Conservation (phyloP, 2,113 vertebrate species). For the Microcebus ravelobensis region DNA sequence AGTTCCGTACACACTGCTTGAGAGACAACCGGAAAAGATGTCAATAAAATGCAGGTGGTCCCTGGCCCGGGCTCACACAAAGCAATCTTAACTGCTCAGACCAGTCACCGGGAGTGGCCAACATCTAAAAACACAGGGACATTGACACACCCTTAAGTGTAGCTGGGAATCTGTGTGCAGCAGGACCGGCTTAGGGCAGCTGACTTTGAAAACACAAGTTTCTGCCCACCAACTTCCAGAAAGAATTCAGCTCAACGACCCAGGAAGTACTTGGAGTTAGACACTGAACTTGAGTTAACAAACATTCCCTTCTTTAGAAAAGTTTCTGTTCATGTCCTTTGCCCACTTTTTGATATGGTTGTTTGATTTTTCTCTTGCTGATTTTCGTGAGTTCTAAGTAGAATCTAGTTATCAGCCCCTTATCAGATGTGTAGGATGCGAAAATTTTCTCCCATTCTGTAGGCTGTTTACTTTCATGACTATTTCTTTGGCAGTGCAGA, state of each 20-base stretch:
- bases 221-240: not conserved
- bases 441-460: too few relatives aligned
- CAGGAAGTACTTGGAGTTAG: not conserved
- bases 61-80: not conserved
- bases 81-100: slow-evolving; percentile 4
- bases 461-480: too few relatives aligned
- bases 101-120: not conserved
- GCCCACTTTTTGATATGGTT: too few relatives aligned
- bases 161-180: not conserved
- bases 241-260: not conserved
- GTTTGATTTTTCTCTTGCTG: too few relatives aligned
- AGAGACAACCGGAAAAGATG: not conserved
- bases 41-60: slow-evolving; percentile 6
- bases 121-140: not conserved
- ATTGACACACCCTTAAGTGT: not conserved
- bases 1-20: not conserved
- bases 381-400: too few relatives aligned
- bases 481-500: too few relatives aligned
- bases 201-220: slow-evolving; percentile 22
- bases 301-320: not conserved
- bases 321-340: too few relatives aligned
- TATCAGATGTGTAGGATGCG: too few relatives aligned
- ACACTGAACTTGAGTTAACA: not conserved
- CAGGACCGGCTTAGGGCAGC: not conserved
- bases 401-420: too few relatives aligned